Percentiles rank a stretch among this genome's conserved stretches.
Conservation (phyloP, 2,797 vertebrate genomes). For the Falco peregrinus region DNA sequence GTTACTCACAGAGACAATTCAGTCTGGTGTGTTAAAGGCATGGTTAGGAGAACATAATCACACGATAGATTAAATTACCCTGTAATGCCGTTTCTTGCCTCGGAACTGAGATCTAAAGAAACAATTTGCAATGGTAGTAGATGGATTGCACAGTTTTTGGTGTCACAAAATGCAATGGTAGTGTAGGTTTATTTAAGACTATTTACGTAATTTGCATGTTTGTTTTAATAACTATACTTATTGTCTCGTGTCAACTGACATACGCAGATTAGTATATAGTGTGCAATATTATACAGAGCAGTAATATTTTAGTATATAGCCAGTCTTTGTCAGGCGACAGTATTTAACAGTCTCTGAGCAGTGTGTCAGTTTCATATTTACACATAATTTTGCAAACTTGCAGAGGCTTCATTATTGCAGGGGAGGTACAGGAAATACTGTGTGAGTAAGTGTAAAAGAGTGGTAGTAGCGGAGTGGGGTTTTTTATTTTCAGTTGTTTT, state of each 20-base stretch:
- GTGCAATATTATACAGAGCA: neutral
- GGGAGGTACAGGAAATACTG: neutral
- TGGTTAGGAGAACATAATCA: neutral
- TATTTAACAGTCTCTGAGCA: neutral
- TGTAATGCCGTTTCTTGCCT: neutral
- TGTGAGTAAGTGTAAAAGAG: neutral
- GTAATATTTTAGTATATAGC: neutral
- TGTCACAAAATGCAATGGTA: neutral
- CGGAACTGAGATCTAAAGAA: neutral
- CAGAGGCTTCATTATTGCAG: neutral
- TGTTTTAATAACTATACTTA: constrained; percentile 21
- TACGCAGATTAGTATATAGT: neutral
- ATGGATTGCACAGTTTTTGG: neutral
- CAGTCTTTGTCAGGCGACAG: neutral
- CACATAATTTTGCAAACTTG: neutral
- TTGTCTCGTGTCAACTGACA: neutral
- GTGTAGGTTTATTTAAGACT: neutral
- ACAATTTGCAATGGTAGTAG: neutral
- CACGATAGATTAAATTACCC: neutral
- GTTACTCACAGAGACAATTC: neutral
- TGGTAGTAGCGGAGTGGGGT: neutral
- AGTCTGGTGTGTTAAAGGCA: neutral
- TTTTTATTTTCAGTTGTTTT: neutral
- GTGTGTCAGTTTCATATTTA: neutral
- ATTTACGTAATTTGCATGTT: neutral